Evolutionary conservation across 2,113 vertebrate species (phyloP).

Genomic region (Chloropsis hardwickii): DNA sequence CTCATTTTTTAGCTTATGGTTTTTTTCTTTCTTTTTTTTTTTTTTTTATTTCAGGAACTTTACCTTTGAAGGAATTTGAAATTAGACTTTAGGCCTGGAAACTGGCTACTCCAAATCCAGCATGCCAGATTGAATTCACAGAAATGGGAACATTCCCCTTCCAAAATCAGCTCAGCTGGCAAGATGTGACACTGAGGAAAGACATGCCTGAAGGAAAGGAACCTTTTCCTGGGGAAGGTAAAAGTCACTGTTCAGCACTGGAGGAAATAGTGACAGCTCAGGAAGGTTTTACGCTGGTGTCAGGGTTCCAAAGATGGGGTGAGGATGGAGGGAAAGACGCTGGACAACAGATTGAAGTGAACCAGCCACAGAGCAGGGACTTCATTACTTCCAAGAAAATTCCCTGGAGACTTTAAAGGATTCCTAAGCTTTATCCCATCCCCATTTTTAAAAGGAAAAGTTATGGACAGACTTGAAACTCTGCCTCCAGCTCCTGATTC

Average conservation of each 20-base stretch:
- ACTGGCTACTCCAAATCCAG: neutral
- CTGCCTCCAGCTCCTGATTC: neutral
- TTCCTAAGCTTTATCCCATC: neutral
- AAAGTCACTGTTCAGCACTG: neutral
- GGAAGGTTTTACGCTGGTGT: accelerated
- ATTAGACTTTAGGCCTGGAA: neutral
- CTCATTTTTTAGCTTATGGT: accelerated
- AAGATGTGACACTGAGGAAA: neutral
- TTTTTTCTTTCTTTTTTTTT: too few relatives aligned
- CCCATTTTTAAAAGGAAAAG: neutral
- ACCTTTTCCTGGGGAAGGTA: accelerated
- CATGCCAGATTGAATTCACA: neutral
- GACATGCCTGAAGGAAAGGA: neutral
- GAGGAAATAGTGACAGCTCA: neutral
- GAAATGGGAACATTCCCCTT: neutral
- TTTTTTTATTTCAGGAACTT: neutral
- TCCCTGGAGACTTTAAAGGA: neutral
- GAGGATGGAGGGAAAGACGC: neutral
- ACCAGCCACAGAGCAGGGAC: neutral
- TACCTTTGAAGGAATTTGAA: neutral
- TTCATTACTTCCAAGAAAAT: neutral
- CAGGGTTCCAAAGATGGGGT: neutral
- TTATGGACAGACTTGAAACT: neutral
- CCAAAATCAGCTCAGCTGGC: neutral
- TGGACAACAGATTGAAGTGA: neutral